Conservation (phyloP, 2,797 vertebrate species). For the Triplophysa bombifrons region DNA sequence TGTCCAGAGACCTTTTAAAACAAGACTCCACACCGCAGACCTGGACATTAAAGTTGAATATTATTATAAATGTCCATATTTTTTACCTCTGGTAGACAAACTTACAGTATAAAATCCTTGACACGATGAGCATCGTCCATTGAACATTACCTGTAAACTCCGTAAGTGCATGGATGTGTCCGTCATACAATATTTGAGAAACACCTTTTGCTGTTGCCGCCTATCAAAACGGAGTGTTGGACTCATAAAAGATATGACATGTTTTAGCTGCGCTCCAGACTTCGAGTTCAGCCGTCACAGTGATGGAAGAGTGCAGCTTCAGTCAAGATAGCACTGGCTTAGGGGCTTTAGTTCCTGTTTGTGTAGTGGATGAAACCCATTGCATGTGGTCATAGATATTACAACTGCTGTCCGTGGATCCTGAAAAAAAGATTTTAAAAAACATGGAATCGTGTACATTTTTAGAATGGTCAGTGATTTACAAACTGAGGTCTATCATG, state of each 20-base stretch:
- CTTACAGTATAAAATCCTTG: slow-evolving; percentile 1
- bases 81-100: slow-evolving; percentile 21
- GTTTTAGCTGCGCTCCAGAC: slow-evolving; percentile 55
- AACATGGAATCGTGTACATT: slow-evolving; percentile 71
- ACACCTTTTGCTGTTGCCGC: slow-evolving; percentile 34
- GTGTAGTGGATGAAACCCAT: slow-evolving; percentile 75
- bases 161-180: slow-evolving; percentile 52
- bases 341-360: slow-evolving; percentile 69
- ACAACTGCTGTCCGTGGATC: slow-evolving; percentile 75
- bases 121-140: slow-evolving; percentile 24
- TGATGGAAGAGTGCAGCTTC: slow-evolving; percentile 19
- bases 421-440: slow-evolving; percentile 56
- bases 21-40: slow-evolving; percentile 31
- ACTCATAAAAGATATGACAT: slow-evolving; percentile 48
- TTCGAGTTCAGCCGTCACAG: slow-evolving; percentile 30
- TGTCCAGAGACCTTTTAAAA: slow-evolving; percentile 43
- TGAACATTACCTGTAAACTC: slow-evolving; percentile 25
- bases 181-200: slow-evolving; percentile 46
- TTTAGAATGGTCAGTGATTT: slow-evolving; percentile 78
- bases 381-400: slow-evolving; percentile 82
- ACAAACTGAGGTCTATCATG: slow-evolving; percentile 78
- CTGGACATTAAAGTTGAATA: slow-evolving; percentile 20
- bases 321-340: slow-evolving; percentile 32
- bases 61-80: slow-evolving; percentile 27
- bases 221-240: slow-evolving; percentile 31